Evolutionary conservation across 2,797 vertebrate genomes (phyloP), one percentile per base, ranked within the genome.

Genomic region (Helarctos malayanus): DNA sequence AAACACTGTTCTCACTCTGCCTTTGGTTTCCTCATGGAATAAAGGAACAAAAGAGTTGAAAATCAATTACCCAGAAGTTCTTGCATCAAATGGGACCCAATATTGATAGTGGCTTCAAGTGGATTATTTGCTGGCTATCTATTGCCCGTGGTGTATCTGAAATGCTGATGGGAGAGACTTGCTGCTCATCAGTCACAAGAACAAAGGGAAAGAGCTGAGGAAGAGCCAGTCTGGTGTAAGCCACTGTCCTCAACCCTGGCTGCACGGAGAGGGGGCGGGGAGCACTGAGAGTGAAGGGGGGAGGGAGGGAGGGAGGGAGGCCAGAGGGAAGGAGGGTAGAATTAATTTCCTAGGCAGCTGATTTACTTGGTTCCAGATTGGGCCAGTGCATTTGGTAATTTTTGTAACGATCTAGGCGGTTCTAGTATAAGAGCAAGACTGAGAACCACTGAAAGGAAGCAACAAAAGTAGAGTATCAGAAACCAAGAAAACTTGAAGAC

Each of bases 11-110:
- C 57, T 96, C 35, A 47, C 1, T 79, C 63, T 93, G 49, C 32
- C 49, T 86, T 85, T 68, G 5, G n/a, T 93, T 45, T 92, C 71
- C n/a, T 93, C 54, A 23, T 75, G 61, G 57, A 93, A 79, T 49
- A 87, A 63, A 23, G 21, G 23, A 94, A 94, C 35, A 76, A 81
- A 82, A 87, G 54, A 65, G 25, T 41, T 93, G 18, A 71, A 94
- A 93, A 90, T 86, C 59, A 89, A 80, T 92, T 75, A 82, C 32
- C 56, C 13, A 81, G 23, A 81, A 91, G 41, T 10, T 86, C 12
- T 23, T 94, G 23, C 21, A 65, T 59, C 69, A 91, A 59, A 83
- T 49, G 35, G 41, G 25, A 71, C 27, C 68, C 83, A 84, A 45
- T 61, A 91, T 4, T 59, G 90, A 45, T 75, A 56, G 75, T 27